Conservation (phyloP, 92 coral and sea anemone genomes). For the Zoanthus sansibaricus region DNA sequence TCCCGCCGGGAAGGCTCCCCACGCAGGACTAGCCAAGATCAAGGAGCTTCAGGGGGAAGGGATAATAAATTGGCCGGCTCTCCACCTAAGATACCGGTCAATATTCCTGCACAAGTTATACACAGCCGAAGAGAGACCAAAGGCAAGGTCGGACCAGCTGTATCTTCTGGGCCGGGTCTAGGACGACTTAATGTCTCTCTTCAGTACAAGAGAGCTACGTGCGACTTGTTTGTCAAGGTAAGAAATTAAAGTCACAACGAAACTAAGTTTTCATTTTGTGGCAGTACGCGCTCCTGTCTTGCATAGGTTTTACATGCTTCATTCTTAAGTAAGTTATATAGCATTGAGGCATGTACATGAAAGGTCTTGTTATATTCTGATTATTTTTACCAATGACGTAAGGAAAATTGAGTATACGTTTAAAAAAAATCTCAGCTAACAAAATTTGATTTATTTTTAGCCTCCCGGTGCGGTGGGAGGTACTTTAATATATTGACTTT, state of each 20-base stretch:
- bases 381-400: too few relatives aligned
- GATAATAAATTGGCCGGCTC: conserved; percentile 48
- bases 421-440: too few relatives aligned
- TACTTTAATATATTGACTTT: too few relatives aligned
- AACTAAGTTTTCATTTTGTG: too few relatives aligned
- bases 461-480: too few relatives aligned
- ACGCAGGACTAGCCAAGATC: conserved; percentile 61
- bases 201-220: conserved; percentile 93
- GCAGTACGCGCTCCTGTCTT: too few relatives aligned
- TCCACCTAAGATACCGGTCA: conserved; percentile 86
- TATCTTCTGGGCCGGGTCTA: conserved; percentile 48
- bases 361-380: too few relatives aligned
- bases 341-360: too few relatives aligned
- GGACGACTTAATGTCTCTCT: conserved; percentile 86
- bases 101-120: conserved; percentile 90
- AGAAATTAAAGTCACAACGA: background rate
- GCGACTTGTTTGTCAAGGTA: conserved; percentile 96
- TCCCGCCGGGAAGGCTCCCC: conserved; percentile 63
- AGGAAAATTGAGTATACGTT: too few relatives aligned
- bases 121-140: conserved; percentile 75
- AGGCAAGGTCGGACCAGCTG: conserved; percentile 54
- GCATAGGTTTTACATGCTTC: too few relatives aligned
- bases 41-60: conserved; percentile 49
- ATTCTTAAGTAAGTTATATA: too few relatives aligned
- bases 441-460: too few relatives aligned